Conservation (phyloP, 2,888 invertebrate genomes). For the Platycnemis pennipes region DNA sequence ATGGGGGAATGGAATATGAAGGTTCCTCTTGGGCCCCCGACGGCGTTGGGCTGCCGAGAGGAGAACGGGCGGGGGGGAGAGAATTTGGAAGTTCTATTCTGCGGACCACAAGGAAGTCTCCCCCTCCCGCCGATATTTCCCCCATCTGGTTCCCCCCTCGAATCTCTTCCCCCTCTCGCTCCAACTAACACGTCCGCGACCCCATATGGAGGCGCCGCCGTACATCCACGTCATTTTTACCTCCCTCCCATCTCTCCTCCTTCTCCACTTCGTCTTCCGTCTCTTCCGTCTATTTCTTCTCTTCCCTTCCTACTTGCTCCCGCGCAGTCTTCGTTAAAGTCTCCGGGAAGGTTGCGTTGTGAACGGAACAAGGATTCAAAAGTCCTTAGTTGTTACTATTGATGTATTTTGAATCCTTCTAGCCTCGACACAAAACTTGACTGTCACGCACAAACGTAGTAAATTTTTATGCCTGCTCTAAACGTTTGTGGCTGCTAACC, state of each 20-base stretch:
- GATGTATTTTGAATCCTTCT: too few relatives aligned
- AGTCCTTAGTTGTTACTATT: too few relatives aligned
- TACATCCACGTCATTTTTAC: background rate
- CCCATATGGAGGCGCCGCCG: slow-evolving; percentile 10
- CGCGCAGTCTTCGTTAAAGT: too few relatives aligned
- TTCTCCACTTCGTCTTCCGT: background rate
- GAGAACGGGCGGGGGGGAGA: background rate
- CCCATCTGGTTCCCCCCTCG: background rate
- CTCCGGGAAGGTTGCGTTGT: too few relatives aligned
- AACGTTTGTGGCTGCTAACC: too few relatives aligned
- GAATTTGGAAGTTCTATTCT: slow-evolving; percentile 57
- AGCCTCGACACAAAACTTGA: too few relatives aligned
- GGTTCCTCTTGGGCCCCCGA: background rate
- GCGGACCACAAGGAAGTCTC: slow-evolving; percentile 36
- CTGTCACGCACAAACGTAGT: too few relatives aligned
- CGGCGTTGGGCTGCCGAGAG: background rate
- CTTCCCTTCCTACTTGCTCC: too few relatives aligned
- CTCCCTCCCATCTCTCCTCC: too few relatives aligned
- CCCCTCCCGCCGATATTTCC: slow-evolving; percentile 30
- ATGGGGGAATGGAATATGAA: slow-evolving; percentile 61
- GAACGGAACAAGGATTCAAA: too few relatives aligned
- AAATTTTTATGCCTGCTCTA: too few relatives aligned
- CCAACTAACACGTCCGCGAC: background rate
- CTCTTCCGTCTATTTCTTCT: background rate
- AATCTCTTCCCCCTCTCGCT: background rate